Evolutionary conservation across 2,888 invertebrate species (phyloP), one percentile per base, ranked within the genome.

Genomic region (Xiphydria camelus): DNA sequence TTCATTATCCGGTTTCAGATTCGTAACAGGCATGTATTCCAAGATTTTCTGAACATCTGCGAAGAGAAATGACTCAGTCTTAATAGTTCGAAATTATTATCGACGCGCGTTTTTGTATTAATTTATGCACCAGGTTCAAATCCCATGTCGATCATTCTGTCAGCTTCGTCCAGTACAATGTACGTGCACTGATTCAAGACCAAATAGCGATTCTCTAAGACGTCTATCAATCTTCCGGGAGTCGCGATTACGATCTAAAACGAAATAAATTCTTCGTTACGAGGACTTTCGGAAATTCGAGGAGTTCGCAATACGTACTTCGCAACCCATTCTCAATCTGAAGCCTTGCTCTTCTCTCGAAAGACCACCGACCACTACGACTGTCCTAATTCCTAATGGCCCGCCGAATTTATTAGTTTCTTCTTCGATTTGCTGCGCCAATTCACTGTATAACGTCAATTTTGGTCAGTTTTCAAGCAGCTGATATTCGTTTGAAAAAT

Each of bases 111-210:
- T 15, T 15, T 23, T 42, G 34, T 15, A 23, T 14, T 33, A 14
- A 17, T 10, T 51, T 80, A 80, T 17, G 40, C 59, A 76, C 76
- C 76, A 29, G 96, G 94, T 76, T 99, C 99, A 73, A 99, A 99
- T 73, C 98, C 98, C 93, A 99, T 97, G 82, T 99, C 98, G 77
- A 99, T 96, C 99, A 99, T 99, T 70, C 97, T 86, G 80, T 99
- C 99, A 21, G 99, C 99, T 80, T 95, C 92, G 67, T 94, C 93
- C 40, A 93, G 80, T 3, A 94, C 97, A 48, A 99, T 95, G 74
- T 99, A 99, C 0, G 99, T 98, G 76, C 99, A 99, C 68, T 98
- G 93, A 75, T 90, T 93, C 10, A 99, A 79, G 5, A 98, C 97
- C 55, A 99, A 80, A 75, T 99, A 99, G 47, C 97, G 84, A 77